Evolutionary conservation across 1,140 invertebrate genomes (phyloP), one percentile per base, ranked within the genome.

Genomic region (Pogonomyrmex barbatus): DNA sequence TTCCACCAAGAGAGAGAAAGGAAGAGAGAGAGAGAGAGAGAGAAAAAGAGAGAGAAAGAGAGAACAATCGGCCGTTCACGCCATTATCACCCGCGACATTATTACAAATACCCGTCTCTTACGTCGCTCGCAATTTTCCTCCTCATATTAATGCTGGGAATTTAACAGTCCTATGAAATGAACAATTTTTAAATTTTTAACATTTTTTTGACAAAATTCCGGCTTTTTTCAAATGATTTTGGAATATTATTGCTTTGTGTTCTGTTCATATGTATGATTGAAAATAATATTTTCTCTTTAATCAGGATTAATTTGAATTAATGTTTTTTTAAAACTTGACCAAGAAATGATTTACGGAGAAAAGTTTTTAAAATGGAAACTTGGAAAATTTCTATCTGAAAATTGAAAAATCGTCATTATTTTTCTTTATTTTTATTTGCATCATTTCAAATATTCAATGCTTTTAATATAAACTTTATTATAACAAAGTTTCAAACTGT

Each of bases 21-120:
- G 17, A 5, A 10, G n/a, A 30, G 42, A 70, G 12, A 68, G 42
- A 24, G 24, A 70, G 1, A 12, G 36, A 56, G 8, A 47, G 17
- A 12, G 17, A 39, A 4, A 50, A 4, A 50, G 24, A 78, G 60
- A 50, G 33, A 65, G 0, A 24, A 30, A 71, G 65, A 71, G 17
- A 33, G 30, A 71, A 83, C 56, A 83, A 75, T 75, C 68, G 68
- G 42, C 68, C 54, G 67, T 83, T 83, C 68, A 24, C 54, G 68
- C 54, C 68, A 54, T 73, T 83, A 75, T 83, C 68, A 83, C 71
- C 54, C 54, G 54, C 54, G 68, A 83, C 79, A 75, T 62, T 60
- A 83, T 83, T 54, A 58, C 54, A 39, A 83, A 81, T 9, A 24
- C 47, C 50, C 50, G 63, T 68, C 78, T 52, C 30, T 14, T 8